Percentiles rank a stretch among this genome's conserved stretches.
Conservation (phyloP, 2,113 vertebrate genomes). For the Petrocephalus microphthalmus region DNA sequence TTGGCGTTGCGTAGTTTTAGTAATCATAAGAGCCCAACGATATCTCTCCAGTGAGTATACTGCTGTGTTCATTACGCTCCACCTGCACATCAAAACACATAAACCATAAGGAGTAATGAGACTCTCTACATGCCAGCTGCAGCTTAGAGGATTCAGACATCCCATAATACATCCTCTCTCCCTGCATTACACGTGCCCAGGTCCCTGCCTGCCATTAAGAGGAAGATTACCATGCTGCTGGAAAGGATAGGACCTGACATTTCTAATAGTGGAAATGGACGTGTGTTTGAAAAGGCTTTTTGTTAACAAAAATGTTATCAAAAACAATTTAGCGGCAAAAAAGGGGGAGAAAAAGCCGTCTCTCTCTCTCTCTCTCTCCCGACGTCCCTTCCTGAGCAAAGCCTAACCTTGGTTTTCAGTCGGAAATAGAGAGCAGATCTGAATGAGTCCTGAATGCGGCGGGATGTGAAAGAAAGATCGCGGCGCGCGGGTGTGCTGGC, state of each 20-base stretch:
- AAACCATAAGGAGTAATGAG: slow-evolving; percentile 11
- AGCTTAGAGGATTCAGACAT: slow-evolving; percentile 13
- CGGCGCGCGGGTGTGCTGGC: neutral
- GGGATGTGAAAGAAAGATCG: neutral
- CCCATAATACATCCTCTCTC: slow-evolving; percentile 12
- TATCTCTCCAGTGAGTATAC: neutral
- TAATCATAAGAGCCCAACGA: neutral
- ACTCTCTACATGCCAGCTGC: neutral
- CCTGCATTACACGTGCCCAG: neutral
- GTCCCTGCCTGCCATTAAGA: slow-evolving; percentile 5
- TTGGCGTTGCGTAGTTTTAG: neutral
- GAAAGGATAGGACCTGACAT: slow-evolving; percentile 7
- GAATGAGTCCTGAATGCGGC: neutral
- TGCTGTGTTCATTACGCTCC: neutral
- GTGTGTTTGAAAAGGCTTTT: slow-evolving; percentile 14
- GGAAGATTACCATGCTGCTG: slow-evolving; percentile 9
- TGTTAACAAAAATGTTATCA: slow-evolving; percentile 19
- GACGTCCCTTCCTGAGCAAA: neutral
- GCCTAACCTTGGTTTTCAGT: neutral
- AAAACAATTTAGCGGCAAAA: slow-evolving; percentile 10
- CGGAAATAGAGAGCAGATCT: neutral
- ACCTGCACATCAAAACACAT: slow-evolving; percentile 16
- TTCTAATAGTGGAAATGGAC: slow-evolving; percentile 10
- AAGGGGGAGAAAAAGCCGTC: neutral
- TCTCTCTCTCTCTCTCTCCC: neutral